Evolutionary conservation across 2,113 vertebrate species (phyloP).

Genomic region (Rallus limicola): DNA sequence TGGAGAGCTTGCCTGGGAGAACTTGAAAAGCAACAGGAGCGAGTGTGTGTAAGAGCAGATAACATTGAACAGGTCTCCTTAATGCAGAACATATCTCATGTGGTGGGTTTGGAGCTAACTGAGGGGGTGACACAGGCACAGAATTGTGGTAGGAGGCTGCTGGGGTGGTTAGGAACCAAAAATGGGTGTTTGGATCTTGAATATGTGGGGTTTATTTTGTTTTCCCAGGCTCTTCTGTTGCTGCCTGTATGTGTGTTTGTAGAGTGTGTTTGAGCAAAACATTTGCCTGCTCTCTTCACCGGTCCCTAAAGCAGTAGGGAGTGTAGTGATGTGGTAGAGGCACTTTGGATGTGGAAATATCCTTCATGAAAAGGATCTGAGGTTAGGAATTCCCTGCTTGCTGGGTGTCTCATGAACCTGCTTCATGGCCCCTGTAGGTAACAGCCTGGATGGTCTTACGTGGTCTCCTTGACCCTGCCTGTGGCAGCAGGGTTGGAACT

Average conservation of each 20-base stretch:
- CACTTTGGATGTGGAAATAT: neutral
- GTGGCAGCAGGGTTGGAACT: too few relatives aligned
- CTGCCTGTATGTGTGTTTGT: neutral
- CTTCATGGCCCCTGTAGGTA: neutral
- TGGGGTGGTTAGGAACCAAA: neutral
- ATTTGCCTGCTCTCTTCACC: neutral
- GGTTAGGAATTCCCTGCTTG: neutral
- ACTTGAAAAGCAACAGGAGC: constrained; percentile 10
- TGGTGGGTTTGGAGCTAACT: neutral
- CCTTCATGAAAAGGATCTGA: neutral
- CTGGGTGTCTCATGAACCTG: neutral
- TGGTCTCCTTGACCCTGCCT: neutral
- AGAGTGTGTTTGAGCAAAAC: neutral
- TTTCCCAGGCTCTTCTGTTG: neutral
- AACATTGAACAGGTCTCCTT: neutral
- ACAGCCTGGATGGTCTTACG: neutral
- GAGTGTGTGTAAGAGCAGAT: neutral
- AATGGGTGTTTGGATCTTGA: neutral
- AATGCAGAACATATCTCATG: neutral
- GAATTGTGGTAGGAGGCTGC: neutral
- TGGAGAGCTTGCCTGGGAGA: constrained; percentile 27
- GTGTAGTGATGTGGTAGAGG: neutral
- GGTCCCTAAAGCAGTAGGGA: neutral
- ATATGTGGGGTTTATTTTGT: fast-evolving
- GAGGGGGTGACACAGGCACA: neutral